Base-by-base conservation (phyloP, 2,797 vertebrate species). In the Acomys russatus region DNA sequence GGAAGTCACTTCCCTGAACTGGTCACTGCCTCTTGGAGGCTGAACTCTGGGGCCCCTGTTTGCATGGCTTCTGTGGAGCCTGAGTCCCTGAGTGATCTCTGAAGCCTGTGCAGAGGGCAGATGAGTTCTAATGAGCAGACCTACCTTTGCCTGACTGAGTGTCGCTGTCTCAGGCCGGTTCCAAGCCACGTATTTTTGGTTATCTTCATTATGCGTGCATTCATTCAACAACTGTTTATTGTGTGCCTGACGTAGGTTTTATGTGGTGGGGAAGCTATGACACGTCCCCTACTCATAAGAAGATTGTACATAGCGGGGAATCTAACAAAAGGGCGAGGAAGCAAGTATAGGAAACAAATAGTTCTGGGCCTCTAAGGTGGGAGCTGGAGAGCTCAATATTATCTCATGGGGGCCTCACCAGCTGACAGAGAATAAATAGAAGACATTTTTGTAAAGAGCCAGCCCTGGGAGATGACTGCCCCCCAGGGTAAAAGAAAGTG, bases 131-230 rank as follows among this genome's bases (percentile, higher is more conserved):
- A 68, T 10, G n/a, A 63, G 25, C 25, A 68, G 56, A 66, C 17
- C 64, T 61, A 6, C n/a, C 6, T 20, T 2, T 77, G 56, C 0
- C 1, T 68, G 10, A 30, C 8, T 14, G 28, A 33, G 3, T 0
- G 0, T 63, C 51, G 30, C 64, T 28, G 3, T 66, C 61, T 83
- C 49, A 9, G n/a, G 22, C 63, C 70, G 28, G 14, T 22, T 56
- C 51, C 3, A 63, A 63, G n/a, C 66, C 30, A 3, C 61, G 63
- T 51, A 25, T 38, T 63, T 95, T 38, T 83, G 20, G 64, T 61
- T 59, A 51, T 44, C 35, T 15, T n/a, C 59, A 51, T 49, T 35
- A 74, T 25, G 2, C 25, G 44, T 63, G 83, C 59, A 23, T 90
- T 73, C 35, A 51, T 70, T 80, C 84, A 92, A 22, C 28, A 35